A percentile compares a stretch with the other conserved stretches of the same genome.
Conservation (phyloP, 2,888 invertebrate genomes). For the Andrena chrysosceles region DNA sequence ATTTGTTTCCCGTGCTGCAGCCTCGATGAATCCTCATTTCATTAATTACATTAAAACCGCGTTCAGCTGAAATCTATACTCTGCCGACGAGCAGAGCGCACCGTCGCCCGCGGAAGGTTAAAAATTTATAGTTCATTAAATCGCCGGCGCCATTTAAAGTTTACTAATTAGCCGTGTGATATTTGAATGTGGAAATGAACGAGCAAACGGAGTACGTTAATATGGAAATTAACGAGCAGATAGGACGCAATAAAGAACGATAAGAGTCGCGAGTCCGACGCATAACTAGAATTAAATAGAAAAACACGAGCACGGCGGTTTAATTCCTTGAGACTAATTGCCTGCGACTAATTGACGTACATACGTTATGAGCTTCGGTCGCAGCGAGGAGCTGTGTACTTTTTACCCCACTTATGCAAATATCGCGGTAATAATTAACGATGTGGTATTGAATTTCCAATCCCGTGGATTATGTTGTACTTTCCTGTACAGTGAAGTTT, state of each 20-base stretch:
- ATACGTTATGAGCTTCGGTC: not conserved
- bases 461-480: too few relatives aligned
- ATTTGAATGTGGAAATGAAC: conserved; percentile 39
- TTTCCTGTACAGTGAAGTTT: too few relatives aligned
- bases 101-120: conserved; percentile 12
- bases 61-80: conserved; percentile 31
- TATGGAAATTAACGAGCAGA: conserved; percentile 48
- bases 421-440: too few relatives aligned
- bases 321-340: conserved; percentile 21
- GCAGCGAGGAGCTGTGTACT: not conserved
- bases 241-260: conserved; percentile 39
- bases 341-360: conserved; percentile 11
- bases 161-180: conserved; percentile 51
- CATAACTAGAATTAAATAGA: conserved; percentile 32
- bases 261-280: conserved; percentile 16
- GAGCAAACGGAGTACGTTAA: conserved; percentile 26
- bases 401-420: too few relatives aligned
- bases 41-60: conserved; percentile 24
- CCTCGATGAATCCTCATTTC: not conserved
- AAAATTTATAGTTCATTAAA: conserved; percentile 54
- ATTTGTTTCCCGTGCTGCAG: not conserved
- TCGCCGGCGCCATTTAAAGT: conserved; percentile 41
- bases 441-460: too few relatives aligned
- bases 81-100: not conserved
- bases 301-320: conserved; percentile 4